Base-by-base conservation (phyloP, 35 echinoderm and acorn worm genomes). In the Amphiura filiformis region DNA sequence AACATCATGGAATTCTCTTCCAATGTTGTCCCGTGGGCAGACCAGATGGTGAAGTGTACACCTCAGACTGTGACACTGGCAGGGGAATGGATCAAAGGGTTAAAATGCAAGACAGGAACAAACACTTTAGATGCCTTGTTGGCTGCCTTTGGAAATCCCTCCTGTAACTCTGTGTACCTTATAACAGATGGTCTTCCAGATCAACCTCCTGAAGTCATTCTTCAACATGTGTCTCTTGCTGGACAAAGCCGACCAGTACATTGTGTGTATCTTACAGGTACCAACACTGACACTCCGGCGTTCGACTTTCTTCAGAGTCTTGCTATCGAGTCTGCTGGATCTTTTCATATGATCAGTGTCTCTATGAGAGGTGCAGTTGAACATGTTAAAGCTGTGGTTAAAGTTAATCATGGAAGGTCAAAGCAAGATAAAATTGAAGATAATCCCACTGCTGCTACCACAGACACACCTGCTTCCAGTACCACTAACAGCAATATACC, bases 141-240 rank as follows among this genome's bases (percentile, higher is more conserved):
- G 5, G 84, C 87, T 1, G 93, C 90, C 20, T 94, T 87, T 47
- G 33, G 86, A 14, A 92, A 99, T 61, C 85, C 84, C 20, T 78
- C 65, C 11, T 99, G 96, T 57, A 92, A 99, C 23, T 87, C 89
- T 1, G 79, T 99, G 37, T 94, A 99, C 76, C 76, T 99, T 0
- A 80, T 99, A 2, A 95, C 96, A n/a, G 96, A 99, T 57, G 90
- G 96, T 31, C 84, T 98, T 33, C 96, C 96, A 0, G 93, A 99
- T 41, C 96, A 99, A 80, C 81, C 64, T 18, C 84, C 96, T 23
- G 76, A 83, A 13, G 47, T 38, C 13, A 95, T 99, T 38, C 57
- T 90, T 13, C 75, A 84, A 30, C 87, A 91, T 34, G 84, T 95
- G 35, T 85, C 90, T 49, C 37, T 90, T 36, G 79, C 82, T 14